These are phyloP conservation scores for Eumeta japonica DNA, from an alignment of 1,140 invertebrate species.

Conservation along the genomic window DNA sequence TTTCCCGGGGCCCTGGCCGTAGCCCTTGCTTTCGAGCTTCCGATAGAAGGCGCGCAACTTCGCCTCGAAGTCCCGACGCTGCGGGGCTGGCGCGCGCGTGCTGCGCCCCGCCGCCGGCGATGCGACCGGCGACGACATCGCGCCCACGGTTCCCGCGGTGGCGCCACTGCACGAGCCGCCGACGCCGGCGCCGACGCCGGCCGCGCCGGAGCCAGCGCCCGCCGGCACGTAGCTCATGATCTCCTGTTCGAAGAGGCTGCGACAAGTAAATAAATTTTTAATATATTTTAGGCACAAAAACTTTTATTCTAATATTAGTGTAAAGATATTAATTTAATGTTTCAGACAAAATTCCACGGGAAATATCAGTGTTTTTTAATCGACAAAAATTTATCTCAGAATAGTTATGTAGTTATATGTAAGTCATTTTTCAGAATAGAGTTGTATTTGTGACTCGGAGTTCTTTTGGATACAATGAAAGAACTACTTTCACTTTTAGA, in stretches of 20 bases:
- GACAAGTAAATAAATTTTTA: not conserved
- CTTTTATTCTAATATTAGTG: not conserved
- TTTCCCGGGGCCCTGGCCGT: constrained; percentile 93
- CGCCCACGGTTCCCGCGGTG: constrained; percentile 41
- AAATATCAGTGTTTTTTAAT: no score
- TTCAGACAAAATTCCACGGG: no score
- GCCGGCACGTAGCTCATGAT: constrained; percentile 96
- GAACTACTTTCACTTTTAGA: no score
- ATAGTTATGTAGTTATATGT: no score
- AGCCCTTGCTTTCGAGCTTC: constrained; percentile 94
- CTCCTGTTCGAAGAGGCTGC: constrained; percentile 94
- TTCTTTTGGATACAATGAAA: no score
- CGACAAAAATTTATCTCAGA: no score
- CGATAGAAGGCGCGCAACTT: constrained; percentile 93
- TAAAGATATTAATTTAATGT: no score
- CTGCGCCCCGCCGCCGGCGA: constrained; percentile 76
- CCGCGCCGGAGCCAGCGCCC: constrained; percentile 53
- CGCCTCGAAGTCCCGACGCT: constrained; percentile 90
- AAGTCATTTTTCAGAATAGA: no score
- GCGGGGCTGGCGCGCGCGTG: constrained; percentile 79
- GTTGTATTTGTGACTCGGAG: no score
- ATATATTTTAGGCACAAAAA: not conserved
- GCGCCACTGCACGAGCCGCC: constrained; percentile 53
- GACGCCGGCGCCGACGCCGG: constrained; percentile 39
- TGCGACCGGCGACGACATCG: constrained; percentile 74